Evolutionary conservation across 2,113 vertebrate species (phyloP).

Genomic region (Leptosomus discolor): DNA sequence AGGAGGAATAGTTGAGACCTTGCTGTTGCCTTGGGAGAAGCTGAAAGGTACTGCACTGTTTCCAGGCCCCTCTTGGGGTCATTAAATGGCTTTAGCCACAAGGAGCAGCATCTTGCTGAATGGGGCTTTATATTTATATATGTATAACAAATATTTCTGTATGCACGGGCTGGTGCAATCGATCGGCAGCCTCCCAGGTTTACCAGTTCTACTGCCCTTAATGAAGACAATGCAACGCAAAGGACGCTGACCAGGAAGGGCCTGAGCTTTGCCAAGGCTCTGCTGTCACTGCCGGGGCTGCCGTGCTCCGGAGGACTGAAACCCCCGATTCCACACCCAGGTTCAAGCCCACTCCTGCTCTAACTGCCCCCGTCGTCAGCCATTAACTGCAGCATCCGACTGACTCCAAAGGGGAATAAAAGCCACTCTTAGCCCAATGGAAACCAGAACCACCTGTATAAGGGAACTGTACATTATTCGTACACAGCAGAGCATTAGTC

Average conservation of each 20-base stretch:
- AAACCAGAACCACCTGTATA: background rate
- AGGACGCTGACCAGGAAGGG: background rate
- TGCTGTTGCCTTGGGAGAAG: background rate
- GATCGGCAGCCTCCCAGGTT: background rate
- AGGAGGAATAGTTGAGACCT: background rate
- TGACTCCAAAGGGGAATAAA: background rate
- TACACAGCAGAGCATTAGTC: background rate
- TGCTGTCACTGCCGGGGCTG: background rate
- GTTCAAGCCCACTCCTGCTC: accelerated
- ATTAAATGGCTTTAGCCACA: background rate
- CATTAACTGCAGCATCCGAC: background rate
- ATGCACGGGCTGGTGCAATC: background rate
- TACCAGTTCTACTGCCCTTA: background rate
- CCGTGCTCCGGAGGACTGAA: background rate
- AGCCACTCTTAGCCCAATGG: no score
- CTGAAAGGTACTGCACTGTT: background rate
- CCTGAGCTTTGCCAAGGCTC: background rate
- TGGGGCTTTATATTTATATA: no score
- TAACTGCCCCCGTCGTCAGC: background rate
- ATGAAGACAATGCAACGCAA: background rate
- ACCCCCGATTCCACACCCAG: accelerated
- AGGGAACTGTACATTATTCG: background rate
- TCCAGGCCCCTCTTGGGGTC: background rate
- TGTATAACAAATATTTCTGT: background rate
- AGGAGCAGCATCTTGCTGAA: background rate